Percentiles rank a stretch among this genome's conserved stretches.
Conservation (phyloP, 1,140 invertebrate genomes). For the Spodoptera frugiperda region DNA sequence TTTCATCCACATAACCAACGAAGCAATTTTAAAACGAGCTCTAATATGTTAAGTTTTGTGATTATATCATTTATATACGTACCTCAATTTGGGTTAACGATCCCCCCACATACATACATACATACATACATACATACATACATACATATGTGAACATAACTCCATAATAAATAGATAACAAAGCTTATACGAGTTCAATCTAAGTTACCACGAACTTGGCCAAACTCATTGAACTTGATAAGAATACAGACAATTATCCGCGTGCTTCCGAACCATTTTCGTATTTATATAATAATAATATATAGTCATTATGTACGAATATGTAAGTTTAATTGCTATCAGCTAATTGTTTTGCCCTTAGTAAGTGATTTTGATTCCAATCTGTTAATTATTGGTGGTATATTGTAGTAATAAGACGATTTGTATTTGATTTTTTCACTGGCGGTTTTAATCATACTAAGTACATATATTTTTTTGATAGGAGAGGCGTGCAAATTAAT, state of each 20-base stretch:
- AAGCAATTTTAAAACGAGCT: no score
- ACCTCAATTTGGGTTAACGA: no score
- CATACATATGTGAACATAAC: no score
- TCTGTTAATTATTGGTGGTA: neutral
- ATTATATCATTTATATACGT: no score
- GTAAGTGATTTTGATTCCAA: neutral
- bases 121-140: no score
- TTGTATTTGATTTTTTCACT: neutral
- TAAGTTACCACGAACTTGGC: conserved; percentile 6
- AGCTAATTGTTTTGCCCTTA: neutral
- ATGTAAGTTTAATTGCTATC: conserved; percentile 3
- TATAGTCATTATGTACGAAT: neutral
- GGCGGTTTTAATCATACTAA: no score
- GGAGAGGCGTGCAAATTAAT: no score
- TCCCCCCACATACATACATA: no score
- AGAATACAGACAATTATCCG: conserved; percentile 5
- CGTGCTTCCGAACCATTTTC: neutral
- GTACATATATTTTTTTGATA: no score
- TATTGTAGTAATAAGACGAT: neutral
- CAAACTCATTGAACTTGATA: neutral
- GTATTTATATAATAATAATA: neutral
- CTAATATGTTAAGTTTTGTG: no score
- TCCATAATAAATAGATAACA: neutral
- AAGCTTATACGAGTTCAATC: conserved; percentile 2
- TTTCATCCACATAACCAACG: no score